A percentile compares a stretch with the other conserved stretches of the same genome.
Conservation (phyloP, 1,140 invertebrate genomes). For the Drosophila pachea region DNA sequence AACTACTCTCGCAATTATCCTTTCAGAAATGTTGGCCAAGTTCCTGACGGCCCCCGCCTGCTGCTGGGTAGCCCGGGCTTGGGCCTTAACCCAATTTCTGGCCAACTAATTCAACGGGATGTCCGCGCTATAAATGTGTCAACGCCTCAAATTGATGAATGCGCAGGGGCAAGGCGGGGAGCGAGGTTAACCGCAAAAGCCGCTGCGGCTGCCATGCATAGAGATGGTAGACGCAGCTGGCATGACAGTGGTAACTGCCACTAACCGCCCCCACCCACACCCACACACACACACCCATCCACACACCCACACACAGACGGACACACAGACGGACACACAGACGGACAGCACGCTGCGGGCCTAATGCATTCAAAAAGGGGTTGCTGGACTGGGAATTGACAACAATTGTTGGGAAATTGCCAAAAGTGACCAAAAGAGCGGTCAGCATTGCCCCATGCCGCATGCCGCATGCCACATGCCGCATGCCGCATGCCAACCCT, state of each 20-base stretch:
- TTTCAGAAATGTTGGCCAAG: no score
- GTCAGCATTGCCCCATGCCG: slow-evolving; percentile 50
- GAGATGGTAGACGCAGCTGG: not conserved
- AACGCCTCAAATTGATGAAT: slow-evolving; percentile 68
- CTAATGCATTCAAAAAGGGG: slow-evolving; percentile 40
- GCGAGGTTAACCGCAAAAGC: slow-evolving; percentile 35
- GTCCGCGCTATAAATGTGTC: slow-evolving; percentile 67
- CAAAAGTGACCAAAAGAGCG: slow-evolving; percentile 72
- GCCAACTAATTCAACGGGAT: slow-evolving; percentile 45
- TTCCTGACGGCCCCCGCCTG: not conserved
- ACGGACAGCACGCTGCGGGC: slow-evolving; percentile 8
- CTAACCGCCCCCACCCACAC: not conserved
- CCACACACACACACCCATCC: not conserved
- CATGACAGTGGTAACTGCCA: not conserved
- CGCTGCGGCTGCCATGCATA: no score
- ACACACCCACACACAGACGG: not conserved
- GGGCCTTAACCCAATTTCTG: slow-evolving; percentile 33
- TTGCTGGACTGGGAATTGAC: slow-evolving; percentile 46
- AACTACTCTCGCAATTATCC: no score
- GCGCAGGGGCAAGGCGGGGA: slow-evolving; percentile 25
- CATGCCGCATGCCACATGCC: no score
- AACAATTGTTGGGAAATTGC: slow-evolving; percentile 71
- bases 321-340: not conserved
- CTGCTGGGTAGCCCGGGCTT: not conserved
- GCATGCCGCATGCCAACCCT: slow-evolving; percentile 15